Conservation (phyloP, 1,140 invertebrate genomes). For the Apocrypta bakeri region DNA sequence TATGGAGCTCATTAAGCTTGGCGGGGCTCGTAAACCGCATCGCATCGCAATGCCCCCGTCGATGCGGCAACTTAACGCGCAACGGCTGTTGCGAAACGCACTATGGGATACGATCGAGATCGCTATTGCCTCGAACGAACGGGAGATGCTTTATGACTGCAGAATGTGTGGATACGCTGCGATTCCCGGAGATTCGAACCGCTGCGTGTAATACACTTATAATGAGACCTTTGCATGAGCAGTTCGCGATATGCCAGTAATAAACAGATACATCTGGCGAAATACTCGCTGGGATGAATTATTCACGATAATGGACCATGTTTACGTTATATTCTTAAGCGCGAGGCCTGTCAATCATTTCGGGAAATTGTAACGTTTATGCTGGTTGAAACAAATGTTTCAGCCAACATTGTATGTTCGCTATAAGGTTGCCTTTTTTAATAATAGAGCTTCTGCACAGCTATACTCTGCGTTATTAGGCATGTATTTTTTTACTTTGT, state of each 20-base stretch:
- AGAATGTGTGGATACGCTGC: background rate
- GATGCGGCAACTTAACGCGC: slow-evolving; percentile 23
- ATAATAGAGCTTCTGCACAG: too few relatives aligned
- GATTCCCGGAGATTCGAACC: background rate
- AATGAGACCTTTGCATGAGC: slow-evolving; percentile 26
- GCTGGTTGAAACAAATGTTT: too few relatives aligned
- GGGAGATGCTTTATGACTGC: slow-evolving; percentile 14
- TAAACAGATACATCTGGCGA: slow-evolving; percentile 22
- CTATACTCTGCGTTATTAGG: too few relatives aligned
- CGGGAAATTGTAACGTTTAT: too few relatives aligned
- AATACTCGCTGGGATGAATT: background rate
- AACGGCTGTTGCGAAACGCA: slow-evolving; percentile 13
- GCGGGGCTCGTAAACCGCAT: slow-evolving; percentile 33
- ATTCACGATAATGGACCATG: background rate
- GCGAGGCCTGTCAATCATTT: too few relatives aligned
- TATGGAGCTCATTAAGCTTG: slow-evolving; percentile 2
- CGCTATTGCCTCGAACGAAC: slow-evolving; percentile 17
- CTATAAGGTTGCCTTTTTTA: too few relatives aligned
- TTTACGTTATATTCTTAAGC: too few relatives aligned
- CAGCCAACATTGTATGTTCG: too few relatives aligned
- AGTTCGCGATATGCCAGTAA: background rate
- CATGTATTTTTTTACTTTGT: background rate
- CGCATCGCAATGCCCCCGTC: background rate
- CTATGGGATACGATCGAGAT: slow-evolving; percentile 5
- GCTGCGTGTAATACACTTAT: slow-evolving; percentile 16